Conservation (phyloP, 1,140 invertebrate species). For the Colletes latitarsis region DNA sequence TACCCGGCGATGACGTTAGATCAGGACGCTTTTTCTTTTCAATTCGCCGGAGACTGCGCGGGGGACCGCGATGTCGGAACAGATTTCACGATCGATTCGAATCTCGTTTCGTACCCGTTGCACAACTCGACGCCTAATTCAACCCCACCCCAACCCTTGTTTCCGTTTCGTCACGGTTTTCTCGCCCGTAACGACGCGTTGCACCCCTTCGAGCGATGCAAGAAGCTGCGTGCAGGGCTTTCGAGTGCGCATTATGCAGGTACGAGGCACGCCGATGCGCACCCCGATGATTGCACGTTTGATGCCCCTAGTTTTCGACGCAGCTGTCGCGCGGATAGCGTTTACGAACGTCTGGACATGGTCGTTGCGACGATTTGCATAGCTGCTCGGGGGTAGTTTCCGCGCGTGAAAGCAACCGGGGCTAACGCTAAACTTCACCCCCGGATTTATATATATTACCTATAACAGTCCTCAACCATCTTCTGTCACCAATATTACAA, state of each 20-base stretch:
- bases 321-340: neutral
- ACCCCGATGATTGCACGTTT: neutral
- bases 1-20: constrained; percentile 34
- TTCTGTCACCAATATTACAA: no score
- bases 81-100: constrained; percentile 56
- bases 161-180: neutral
- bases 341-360: neutral
- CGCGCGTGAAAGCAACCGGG: no score
- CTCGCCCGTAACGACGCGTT: neutral
- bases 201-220: constrained; percentile 15
- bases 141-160: constrained; percentile 19
- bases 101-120: constrained; percentile 41
- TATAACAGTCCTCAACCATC: no score
- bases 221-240: neutral
- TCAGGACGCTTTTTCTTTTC: neutral
- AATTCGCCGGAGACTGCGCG: neutral
- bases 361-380: neutral
- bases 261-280: neutral
- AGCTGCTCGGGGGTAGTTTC: neutral
- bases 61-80: constrained; percentile 24
- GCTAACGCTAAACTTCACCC: no score
- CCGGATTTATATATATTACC: no score
- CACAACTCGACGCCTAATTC: constrained; percentile 44
- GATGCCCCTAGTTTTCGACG: neutral
- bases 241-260: constrained; percentile 13